phyloP scores from a whole-genome alignment of 2,797 vertebrate species.

The Tokudaia muenninki region DNA sequence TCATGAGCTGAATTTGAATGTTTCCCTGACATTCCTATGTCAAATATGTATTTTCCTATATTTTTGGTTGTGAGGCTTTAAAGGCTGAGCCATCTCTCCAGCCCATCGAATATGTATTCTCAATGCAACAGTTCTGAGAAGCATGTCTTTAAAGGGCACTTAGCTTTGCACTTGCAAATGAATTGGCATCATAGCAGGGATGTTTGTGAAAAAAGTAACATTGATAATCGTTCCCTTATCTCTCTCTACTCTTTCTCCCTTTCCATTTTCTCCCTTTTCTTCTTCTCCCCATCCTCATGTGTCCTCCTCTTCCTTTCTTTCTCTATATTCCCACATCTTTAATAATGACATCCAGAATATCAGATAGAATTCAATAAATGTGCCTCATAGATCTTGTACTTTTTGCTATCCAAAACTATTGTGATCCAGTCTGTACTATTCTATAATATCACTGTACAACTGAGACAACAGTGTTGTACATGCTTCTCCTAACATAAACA shows the following conservation, averaged over 20 bases:
- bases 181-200: not conserved
- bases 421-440: too few relatives aligned
- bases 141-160: accelerated
- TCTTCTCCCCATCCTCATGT: too few relatives aligned
- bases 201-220: not conserved
- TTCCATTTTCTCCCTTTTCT: too few relatives aligned
- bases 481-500: not conserved
- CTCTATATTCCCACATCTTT: not conserved
- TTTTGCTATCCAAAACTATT: not conserved
- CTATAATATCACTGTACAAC: not conserved
- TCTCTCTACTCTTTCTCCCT: not conserved
- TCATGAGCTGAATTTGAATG: not conserved
- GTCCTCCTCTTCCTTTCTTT: not conserved
- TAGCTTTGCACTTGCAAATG: not conserved
- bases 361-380: not conserved
- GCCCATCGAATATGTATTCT: too few relatives aligned
- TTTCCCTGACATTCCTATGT: not conserved
- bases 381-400: not conserved
- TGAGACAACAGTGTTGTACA: not conserved
- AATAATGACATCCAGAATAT: not conserved
- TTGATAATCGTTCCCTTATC: accelerated
- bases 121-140: not conserved
- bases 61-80: too few relatives aligned
- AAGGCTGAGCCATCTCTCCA: too few relatives aligned
- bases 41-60: not conserved